Evolutionary conservation across 2,888 invertebrate species (phyloP), one percentile per base, ranked within the genome.

Genomic region (Notodonta dromedarius): DNA sequence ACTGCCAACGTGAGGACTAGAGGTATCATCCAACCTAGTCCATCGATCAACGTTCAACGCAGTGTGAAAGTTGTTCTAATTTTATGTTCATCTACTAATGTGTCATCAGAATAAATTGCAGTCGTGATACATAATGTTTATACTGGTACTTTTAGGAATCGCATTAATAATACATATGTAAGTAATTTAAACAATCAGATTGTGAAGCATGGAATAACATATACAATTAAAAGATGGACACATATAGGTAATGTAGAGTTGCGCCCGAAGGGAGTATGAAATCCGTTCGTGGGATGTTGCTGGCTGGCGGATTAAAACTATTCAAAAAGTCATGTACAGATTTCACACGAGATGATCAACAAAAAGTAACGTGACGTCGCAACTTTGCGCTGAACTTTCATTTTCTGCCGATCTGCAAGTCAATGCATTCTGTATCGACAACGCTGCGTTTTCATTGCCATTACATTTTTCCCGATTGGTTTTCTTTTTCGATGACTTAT

Each of bases 331-430:
- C 69, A 69, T 66, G 72, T 65, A 69, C 67, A 79, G 83, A 83
- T 88, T 89, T 90, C 89, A 85, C 89, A 86, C 83, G 80, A 84
- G 82, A 86, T 86, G 86, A 85, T 87, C 78, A 70, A 86, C 84
- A 88, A 89, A 89, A 89, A 88, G 69, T 71, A 73, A 69, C 82
- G 74, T 87, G 86, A 88, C 40, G 71, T 84, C 67, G 84, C 74
- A 79, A 82, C 73, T 85, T 83, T 80, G 78, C 78, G 71, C 71
- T 74, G 70, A 82, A 91, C 90, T 91, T 91, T 91, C 91, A 72
- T 81, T 91, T 90, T 91, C 89, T 84, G 70, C 70, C 75, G 77
- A 84, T 88, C 80, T 77, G 73, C 77, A 75, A 79, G 80, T 82
- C 74, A 74, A 80, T 78, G 69, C 54, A 65, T 65, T 63, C 62